These are phyloP conservation scores for Misgurnus anguillicaudatus DNA, from an alignment of 2,113 vertebrate species.

Conservation along the genomic window DNA sequence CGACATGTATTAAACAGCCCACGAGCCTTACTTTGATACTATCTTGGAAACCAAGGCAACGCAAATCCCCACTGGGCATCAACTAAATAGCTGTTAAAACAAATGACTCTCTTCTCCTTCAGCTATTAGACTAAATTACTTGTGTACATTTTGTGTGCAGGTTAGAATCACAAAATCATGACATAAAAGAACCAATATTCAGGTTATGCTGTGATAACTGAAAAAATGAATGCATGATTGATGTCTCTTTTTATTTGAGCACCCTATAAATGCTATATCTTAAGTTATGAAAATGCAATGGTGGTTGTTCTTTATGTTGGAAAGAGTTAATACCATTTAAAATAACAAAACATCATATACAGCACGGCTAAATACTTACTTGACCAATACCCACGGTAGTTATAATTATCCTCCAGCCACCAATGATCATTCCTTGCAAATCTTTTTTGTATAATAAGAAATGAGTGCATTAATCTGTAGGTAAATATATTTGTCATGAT, in stretches of 20 bases:
- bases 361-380: too few relatives aligned
- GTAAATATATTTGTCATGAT: not conserved
- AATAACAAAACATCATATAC: too few relatives aligned
- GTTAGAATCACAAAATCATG: not conserved
- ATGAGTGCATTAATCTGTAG: too few relatives aligned
- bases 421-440: too few relatives aligned
- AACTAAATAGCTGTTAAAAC: conserved; percentile 34
- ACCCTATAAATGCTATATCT: not conserved
- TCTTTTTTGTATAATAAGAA: too few relatives aligned
- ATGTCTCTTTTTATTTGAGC: not conserved
- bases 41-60: conserved; percentile 71
- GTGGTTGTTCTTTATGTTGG: not conserved
- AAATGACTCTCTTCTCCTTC: conserved; percentile 3
- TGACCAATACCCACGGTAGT: too few relatives aligned
- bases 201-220: not conserved
- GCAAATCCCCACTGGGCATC: conserved; percentile 53
- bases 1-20: conserved; percentile 50
- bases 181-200: not conserved
- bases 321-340: too few relatives aligned
- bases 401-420: too few relatives aligned
- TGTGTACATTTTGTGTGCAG: conserved; percentile 2
- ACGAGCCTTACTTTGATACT: conserved; percentile 58
- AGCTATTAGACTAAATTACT: not conserved
- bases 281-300: not conserved
- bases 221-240: not conserved